phyloP scores from a whole-genome alignment of 2,797 vertebrate genomes.

The Sebastes iracundus region DNA sequence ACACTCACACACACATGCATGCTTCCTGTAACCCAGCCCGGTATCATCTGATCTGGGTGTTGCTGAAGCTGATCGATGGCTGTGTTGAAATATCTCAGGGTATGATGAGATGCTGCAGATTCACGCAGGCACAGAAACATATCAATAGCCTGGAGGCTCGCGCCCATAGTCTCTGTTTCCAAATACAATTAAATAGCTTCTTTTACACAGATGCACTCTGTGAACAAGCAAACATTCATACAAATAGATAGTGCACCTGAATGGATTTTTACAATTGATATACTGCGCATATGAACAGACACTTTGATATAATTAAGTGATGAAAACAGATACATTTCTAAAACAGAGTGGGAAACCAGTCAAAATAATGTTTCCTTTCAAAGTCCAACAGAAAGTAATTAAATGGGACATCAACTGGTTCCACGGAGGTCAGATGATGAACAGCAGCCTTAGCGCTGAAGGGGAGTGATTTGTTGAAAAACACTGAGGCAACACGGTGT shows the following conservation, averaged over 20 bases:
- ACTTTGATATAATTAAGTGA: background rate
- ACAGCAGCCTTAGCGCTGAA: background rate
- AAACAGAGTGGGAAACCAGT: background rate
- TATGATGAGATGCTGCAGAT: constrained; percentile 87
- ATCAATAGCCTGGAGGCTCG: constrained; percentile 85
- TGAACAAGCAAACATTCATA: constrained; percentile 46
- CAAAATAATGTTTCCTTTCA: background rate
- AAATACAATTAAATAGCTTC: constrained; percentile 89
- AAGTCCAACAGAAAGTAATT: background rate
- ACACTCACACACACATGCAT: constrained; percentile 9
- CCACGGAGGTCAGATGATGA: background rate
- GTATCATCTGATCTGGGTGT: constrained; percentile 87
- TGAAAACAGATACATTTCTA: background rate
- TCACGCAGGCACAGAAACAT: constrained; percentile 86
- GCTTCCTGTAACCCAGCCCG: constrained; percentile 85
- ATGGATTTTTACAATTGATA: constrained; percentile 40
- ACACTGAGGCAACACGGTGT: background rate
- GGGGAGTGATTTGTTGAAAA: background rate
- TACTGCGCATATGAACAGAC: background rate
- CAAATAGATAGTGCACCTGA: constrained; percentile 31
- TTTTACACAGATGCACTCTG: constrained; percentile 62
- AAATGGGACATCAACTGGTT: background rate
- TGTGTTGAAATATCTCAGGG: constrained; percentile 90
- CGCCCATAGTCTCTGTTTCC: constrained; percentile 87
- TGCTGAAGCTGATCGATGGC: constrained; percentile 87